Evolutionary conservation across 2,797 vertebrate species (phyloP), one percentile per base, ranked within the genome.

Genomic region (Myotis planiceps): DNA sequence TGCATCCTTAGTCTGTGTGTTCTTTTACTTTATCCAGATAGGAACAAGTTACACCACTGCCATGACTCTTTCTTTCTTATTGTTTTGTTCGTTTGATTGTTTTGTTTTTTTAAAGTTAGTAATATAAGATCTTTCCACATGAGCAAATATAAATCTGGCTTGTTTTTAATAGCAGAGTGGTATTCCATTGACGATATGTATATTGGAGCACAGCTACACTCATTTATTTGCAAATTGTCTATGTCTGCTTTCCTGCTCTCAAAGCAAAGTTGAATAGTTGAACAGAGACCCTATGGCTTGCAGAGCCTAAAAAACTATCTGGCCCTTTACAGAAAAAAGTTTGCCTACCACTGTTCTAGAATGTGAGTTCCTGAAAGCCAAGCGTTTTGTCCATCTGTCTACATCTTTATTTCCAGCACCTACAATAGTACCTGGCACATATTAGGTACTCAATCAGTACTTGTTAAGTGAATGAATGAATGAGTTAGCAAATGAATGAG

Each of bases 381-480:
- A 78, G n/a, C 27, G 12, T 65, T 96, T 80, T 39, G 12, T 79
- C n/a, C 9, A 15, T 49, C 9, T 72, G n/a, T 49, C 66, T 66
- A 29, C 18, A 1, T 78, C 14, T 74, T 58, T 83, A 14, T 78
- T 68, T 19, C 58, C 19, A 39, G 29, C 39, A 60, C 9, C 2
- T 76, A 32, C 25, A 85, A 15, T 27, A 42, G 39, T 78, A 23
- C 13, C 29, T 69, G 39, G 15, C 25, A 82, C 23, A 37, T 5
- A 49, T 16, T 6, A 88, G 27, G 63, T 58, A 10, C 23, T 60
- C 34, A 51, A 0, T 47, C 13, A 68, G n/a, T 25, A 27, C 49
- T 76, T 89, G 32, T 75, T 81, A 72, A 87, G 32, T 84, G 80
- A 94, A 51, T 37, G 66, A 92, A 55, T 39, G 23, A 87, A 32